Percentiles rank a stretch among this genome's conserved stretches.
Conservation (phyloP, 2,888 invertebrate genomes). For the Dicranocentrus wangi region DNA sequence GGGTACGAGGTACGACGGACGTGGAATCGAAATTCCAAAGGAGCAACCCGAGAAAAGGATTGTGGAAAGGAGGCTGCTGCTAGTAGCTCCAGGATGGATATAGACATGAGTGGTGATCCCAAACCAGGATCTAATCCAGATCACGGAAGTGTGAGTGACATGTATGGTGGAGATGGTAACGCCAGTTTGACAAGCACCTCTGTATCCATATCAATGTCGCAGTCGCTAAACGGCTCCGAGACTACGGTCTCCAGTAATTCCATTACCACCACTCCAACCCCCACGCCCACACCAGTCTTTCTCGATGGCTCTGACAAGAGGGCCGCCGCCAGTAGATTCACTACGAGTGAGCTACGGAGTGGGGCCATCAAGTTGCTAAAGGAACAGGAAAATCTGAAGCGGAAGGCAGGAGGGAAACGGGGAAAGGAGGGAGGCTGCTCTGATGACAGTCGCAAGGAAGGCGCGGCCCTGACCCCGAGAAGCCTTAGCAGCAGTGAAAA, state of each 20-base stretch:
- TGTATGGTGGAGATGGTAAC: slow-evolving; percentile 59
- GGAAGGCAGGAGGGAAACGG: slow-evolving; percentile 54
- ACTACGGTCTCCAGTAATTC: slow-evolving; percentile 46
- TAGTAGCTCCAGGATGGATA: slow-evolving; percentile 8
- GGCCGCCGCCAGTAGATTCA: background rate
- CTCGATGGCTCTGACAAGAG: background rate
- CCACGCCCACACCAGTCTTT: slow-evolving; percentile 48
- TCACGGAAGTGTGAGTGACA: slow-evolving; percentile 55
- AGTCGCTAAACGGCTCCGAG: slow-evolving; percentile 64
- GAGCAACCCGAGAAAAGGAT: slow-evolving; percentile 38
- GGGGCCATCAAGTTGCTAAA: slow-evolving; percentile 67
- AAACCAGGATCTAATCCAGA: slow-evolving; percentile 40
- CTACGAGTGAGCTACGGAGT: slow-evolving; percentile 41
- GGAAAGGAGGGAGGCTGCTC: slow-evolving; percentile 14
- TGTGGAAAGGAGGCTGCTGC: slow-evolving; percentile 27
- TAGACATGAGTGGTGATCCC: slow-evolving; percentile 31
- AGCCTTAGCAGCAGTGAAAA: slow-evolving; percentile 46
- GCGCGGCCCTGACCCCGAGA: slow-evolving; percentile 9
- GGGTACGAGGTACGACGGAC: slow-evolving; percentile 50
- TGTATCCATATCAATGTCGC: slow-evolving; percentile 61
- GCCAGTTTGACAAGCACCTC: slow-evolving; percentile 62
- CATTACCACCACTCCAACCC: slow-evolving; percentile 41
- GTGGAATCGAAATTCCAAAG: slow-evolving; percentile 30
- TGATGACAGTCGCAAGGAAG: slow-evolving; percentile 2
- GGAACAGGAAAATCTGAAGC: slow-evolving; percentile 69